Percentiles rank a stretch among this genome's conserved stretches.
Evolutionary conservation across 2,113 vertebrate genomes (phyloP).

Genomic region (Arothron firmamentum): DNA sequence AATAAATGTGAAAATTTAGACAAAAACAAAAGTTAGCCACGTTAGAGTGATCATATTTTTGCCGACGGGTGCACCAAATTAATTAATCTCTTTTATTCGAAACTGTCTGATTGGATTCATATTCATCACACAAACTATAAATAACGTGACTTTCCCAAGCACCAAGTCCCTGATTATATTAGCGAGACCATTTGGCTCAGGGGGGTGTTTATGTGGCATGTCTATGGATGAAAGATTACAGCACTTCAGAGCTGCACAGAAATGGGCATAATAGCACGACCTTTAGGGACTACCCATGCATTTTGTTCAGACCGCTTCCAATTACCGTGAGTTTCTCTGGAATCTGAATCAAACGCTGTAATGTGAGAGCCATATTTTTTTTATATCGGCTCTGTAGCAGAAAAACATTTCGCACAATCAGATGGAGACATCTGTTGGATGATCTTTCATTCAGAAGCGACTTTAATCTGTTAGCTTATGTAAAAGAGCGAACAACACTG

Average conservation of each 20-base stretch:
- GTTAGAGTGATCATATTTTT: neutral
- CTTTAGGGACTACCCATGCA: constrained; percentile 49
- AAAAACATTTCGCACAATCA: constrained; percentile 45
- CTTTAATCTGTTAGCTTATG: constrained; percentile 32
- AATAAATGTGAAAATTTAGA: neutral
- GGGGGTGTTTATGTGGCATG: constrained; percentile 56
- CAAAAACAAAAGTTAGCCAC: neutral
- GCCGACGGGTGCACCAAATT: neutral
- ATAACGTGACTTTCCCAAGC: constrained; percentile 39
- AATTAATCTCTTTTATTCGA: neutral
- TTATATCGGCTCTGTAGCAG: constrained; percentile 24
- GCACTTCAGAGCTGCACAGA: constrained; percentile 58
- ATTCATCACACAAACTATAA: constrained; percentile 27
- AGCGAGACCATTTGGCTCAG: constrained; percentile 47
- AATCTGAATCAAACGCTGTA: constrained; percentile 45
- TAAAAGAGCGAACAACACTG: constrained; percentile 37
- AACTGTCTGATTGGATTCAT: constrained; percentile 3
- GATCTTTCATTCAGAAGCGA: constrained; percentile 48
- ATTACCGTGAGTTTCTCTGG: constrained; percentile 53
- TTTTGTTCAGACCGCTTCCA: constrained; percentile 56
- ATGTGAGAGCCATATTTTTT: constrained; percentile 31
- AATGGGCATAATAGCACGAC: constrained; percentile 48
- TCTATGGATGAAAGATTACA: constrained; percentile 60
- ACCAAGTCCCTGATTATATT: constrained; percentile 51
- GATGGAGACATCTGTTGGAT: constrained; percentile 51